These are phyloP conservation scores for Thalpophila matura DNA, from an alignment of 2,888 invertebrate species.

Conservation along the genomic window DNA sequence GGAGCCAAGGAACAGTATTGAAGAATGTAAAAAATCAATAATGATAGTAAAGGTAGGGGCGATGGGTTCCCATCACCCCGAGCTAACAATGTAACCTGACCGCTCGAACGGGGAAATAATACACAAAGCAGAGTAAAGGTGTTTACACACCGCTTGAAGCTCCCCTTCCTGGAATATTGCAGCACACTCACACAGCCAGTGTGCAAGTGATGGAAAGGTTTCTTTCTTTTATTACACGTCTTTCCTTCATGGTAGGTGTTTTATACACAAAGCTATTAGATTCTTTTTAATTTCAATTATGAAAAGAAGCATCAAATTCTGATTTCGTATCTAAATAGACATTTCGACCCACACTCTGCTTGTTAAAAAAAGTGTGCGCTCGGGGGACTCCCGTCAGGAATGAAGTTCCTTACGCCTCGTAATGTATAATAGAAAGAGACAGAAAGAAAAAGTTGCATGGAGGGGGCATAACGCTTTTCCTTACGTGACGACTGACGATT, in stretches of 20 bases:
- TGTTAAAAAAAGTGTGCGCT: too few species aligned
- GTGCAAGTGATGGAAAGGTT: background rate
- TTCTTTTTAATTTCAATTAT: slow-evolving; percentile 31
- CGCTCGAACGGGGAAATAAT: slow-evolving; percentile 22
- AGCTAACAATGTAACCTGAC: slow-evolving; percentile 58
- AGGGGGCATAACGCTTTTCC: too few species aligned
- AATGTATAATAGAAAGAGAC: too few species aligned
- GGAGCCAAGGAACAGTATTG: slow-evolving; percentile 1
- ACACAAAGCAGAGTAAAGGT: slow-evolving; percentile 50
- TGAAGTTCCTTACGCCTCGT: too few species aligned
- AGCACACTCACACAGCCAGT: background rate
- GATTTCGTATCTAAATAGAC: background rate
- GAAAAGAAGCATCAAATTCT: slow-evolving; percentile 6
- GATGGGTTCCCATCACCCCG: background rate
- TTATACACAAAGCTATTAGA: slow-evolving; percentile 10
- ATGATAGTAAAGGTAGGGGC: slow-evolving; percentile 1
- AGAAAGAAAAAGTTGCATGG: too few species aligned
- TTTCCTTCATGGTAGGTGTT: slow-evolving; percentile 1
- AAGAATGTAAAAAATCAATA: too few species aligned
- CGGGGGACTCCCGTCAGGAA: too few species aligned
- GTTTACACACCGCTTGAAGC: slow-evolving; percentile 43
- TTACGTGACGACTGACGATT: too few species aligned
- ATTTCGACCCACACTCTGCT: background rate
- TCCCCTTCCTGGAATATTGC: slow-evolving; percentile 47
- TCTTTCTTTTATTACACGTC: background rate